Evolutionary conservation across 2,113 vertebrate genomes (phyloP), one percentile per base, ranked within the genome.

Genomic region (Cyanoderma ruficeps): DNA sequence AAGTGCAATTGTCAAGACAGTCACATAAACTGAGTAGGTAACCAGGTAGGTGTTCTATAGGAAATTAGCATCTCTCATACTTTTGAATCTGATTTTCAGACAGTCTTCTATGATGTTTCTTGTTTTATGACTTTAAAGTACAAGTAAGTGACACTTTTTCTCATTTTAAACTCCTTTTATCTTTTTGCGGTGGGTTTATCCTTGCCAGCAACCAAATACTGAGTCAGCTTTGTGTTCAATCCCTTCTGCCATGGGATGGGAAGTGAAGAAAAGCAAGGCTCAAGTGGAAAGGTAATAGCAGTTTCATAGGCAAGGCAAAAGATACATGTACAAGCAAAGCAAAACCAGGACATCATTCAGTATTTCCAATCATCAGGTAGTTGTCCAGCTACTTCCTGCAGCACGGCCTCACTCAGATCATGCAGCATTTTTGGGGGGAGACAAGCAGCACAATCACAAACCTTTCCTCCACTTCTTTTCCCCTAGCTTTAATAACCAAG

Each of bases 391-490:
- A 49, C 16, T 12, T 89, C 9, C 57, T 30, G 18, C 61, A 31
- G 31, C 27, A 79, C 6, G 21, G 17, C 25, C 50, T 70, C 18
- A 44, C 15, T 47, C 27, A 14, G 46, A 27, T 8, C 13, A 60
- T n/a, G 7, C 3, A 57, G 37, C 2, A 27, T 12, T 59, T 55
- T 65, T 20, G 7, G 14, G 50, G 55, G 59, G 55, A 37, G n/a
- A 65, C 61, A 63, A 27, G 44, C 3, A 46, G 9, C 55, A 27
- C 22, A 55, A 60, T 18, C 47, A 50, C 46, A 74, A 87, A 75
- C 1, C 0, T 52, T 30, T 69, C 11, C 20, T 3, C 8, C 0
- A 3, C 52, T 70, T 87, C 24, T 18, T 53, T 75, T 63, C 17
- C 37, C 30, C 22, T 28, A n/a, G 59, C 31, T 88, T 81, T 82